A percentile compares a stretch with the other conserved stretches of the same genome.
These are phyloP conservation scores for Sinocyclocheilus anshuiensis DNA, from an alignment of 2,113 vertebrate species.

Conservation along the genomic window DNA sequence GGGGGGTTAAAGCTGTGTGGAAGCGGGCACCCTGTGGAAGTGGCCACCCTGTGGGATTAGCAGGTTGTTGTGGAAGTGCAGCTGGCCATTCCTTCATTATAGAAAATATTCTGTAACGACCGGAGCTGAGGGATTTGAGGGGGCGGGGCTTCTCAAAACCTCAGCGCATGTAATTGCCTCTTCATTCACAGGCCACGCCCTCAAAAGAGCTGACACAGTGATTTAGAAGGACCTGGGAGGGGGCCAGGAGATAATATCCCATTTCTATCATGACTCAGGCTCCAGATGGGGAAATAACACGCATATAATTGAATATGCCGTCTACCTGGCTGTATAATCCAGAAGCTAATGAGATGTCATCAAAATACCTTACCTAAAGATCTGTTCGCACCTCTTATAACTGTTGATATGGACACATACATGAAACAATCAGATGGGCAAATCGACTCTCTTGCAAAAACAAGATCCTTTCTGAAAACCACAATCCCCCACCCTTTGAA, in stretches of 20 bases:
- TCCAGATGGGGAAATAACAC: neutral
- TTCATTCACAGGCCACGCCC: slow-evolving; percentile 58
- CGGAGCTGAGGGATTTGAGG: slow-evolving; percentile 56
- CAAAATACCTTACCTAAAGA: neutral
- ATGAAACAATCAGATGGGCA: neutral
- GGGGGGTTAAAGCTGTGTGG: slow-evolving; percentile 60
- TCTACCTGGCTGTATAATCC: neutral
- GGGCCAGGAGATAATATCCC: neutral
- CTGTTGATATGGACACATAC: neutral
- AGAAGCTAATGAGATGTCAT: neutral
- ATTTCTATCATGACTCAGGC: slow-evolving; percentile 19
- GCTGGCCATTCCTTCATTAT: slow-evolving; percentile 73
- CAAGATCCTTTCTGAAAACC: neutral
- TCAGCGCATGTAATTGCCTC: slow-evolving; percentile 72
- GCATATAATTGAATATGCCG: neutral
- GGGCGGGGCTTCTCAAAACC: slow-evolving; percentile 60
- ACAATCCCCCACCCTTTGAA: slow-evolving; percentile 5
- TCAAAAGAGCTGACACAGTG: slow-evolving; percentile 55
- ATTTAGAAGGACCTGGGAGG: slow-evolving; percentile 20
- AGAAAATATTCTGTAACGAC: slow-evolving; percentile 69
- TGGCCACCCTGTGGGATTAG: slow-evolving; percentile 69
- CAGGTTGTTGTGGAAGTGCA: slow-evolving; percentile 73
- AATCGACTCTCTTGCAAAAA: neutral
- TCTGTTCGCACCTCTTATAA: neutral
- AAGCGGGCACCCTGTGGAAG: slow-evolving; percentile 27